Base-by-base conservation (phyloP, 2,797 vertebrate species). In the Chelon auratus region DNA sequence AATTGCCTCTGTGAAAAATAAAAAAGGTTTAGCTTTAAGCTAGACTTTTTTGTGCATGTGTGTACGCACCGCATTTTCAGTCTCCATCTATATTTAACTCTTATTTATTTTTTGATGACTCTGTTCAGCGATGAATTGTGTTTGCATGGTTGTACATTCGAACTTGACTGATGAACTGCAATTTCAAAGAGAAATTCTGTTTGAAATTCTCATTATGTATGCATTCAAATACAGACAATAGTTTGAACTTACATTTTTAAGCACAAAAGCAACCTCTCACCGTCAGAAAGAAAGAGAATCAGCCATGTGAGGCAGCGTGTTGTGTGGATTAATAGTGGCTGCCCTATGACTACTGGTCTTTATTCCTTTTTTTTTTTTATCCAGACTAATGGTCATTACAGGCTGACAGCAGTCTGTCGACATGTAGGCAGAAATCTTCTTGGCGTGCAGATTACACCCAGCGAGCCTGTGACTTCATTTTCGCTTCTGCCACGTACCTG, bases 291-390 rank as follows among this genome's bases (percentile, higher is more conserved):
- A 72, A 47, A 47, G 26, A 42, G 59, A 61, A 37, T 39, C 59
- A 33, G 52, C 53, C 63, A 39, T 58, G 61, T 80, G 68, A 59
- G 57, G 9, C 52, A 68, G 62, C 60, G 62, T 70, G 75, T 37
- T n/a, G 22, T 74, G 84, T 75, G 67, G 90, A 89, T 93, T 92
- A 91, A 88, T 50, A 62, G 68, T 36, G n/a, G 60, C 74, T 56
- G 55, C 63, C 85, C 74, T 68, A 68, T 82, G 69, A 78, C 76
- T 77, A 71, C 59, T 54, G 33, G 67, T 72, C 50, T 70, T 82
- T 50, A 51, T 66, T 81, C 58, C 42, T 54, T 75, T 52, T 68
- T 24, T 61, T 72, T 72, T 57, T 69, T 68, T 53, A 87, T 89
- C 86, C 73, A 77, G 36, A 63, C 62, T 66, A 59, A 69, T 72